Conservation (phyloP, 2,797 vertebrate genomes). For the Acipenser ruthenus region DNA sequence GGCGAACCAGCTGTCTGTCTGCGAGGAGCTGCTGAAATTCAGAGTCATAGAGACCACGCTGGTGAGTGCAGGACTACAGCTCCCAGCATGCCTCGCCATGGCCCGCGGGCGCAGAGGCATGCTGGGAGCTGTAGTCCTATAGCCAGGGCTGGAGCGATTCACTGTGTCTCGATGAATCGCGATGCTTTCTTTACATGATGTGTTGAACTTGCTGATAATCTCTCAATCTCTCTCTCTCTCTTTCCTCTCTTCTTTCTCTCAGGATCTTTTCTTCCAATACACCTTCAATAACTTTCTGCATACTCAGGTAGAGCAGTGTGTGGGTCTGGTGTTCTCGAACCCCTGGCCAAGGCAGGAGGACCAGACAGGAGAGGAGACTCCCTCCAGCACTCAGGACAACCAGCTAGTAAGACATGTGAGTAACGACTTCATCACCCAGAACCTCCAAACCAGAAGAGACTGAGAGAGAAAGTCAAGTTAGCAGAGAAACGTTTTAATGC, state of each 20-base stretch:
- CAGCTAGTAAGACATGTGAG: slow-evolving; percentile 46
- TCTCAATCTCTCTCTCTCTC: not conserved
- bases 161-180: no score
- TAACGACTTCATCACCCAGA: not conserved
- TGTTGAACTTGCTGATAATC: not conserved
- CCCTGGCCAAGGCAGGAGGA: slow-evolving; percentile 13
- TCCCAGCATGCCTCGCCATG: no score
- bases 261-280: slow-evolving; percentile 57
- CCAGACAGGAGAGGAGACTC: not conserved
- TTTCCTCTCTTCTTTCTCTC: not conserved
- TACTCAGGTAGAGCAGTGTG: slow-evolving; percentile 47
- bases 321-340: slow-evolving; percentile 37
- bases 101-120: no score
- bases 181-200: no score
- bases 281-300: slow-evolving; percentile 57
- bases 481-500: no score
- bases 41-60: slow-evolving; percentile 48
- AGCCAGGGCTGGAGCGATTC: no score
- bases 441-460: no score
- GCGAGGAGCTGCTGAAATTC: slow-evolving; percentile 42
- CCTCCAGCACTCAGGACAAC: slow-evolving; percentile 21
- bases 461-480: no score
- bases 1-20: slow-evolving; percentile 33
- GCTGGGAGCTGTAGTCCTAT: no score
- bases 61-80: slow-evolving; percentile 28